phyloP scores from a whole-genome alignment of 2,797 vertebrate species.

The Alauda arvensis region DNA sequence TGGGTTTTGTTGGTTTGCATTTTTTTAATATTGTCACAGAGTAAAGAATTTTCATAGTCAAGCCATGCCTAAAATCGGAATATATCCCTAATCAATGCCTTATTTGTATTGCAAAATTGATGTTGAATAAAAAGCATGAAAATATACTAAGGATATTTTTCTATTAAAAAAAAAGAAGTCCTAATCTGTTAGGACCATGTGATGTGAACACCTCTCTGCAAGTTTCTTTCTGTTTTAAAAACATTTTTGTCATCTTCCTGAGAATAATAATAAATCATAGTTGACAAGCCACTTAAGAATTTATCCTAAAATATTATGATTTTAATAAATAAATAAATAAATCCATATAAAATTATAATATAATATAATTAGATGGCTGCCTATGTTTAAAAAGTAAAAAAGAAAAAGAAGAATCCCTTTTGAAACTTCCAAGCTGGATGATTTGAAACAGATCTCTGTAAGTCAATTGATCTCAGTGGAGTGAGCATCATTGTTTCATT shows the following conservation, averaged over 20 bases:
- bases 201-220: neutral
- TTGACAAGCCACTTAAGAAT: neutral
- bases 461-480: neutral
- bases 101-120: neutral
- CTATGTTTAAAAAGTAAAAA: neutral
- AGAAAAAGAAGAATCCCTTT: neutral
- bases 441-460: neutral
- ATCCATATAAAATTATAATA: too few relatives aligned
- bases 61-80: neutral
- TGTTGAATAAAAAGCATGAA: neutral
- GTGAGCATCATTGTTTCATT: neutral
- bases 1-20: neutral
- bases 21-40: neutral
- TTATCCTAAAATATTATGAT: neutral
- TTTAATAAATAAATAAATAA: too few relatives aligned
- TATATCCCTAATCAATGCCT: neutral
- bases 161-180: neutral
- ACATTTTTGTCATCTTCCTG: neutral
- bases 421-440: neutral
- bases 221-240: neutral
- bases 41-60: neutral
- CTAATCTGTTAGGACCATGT: neutral
- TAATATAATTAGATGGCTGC: neutral
- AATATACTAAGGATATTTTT: neutral
- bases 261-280: neutral